Evolutionary conservation across 2,888 invertebrate species (phyloP), one percentile per base, ranked within the genome.

Genomic region (Imbricaverruca yamaguchii): DNA sequence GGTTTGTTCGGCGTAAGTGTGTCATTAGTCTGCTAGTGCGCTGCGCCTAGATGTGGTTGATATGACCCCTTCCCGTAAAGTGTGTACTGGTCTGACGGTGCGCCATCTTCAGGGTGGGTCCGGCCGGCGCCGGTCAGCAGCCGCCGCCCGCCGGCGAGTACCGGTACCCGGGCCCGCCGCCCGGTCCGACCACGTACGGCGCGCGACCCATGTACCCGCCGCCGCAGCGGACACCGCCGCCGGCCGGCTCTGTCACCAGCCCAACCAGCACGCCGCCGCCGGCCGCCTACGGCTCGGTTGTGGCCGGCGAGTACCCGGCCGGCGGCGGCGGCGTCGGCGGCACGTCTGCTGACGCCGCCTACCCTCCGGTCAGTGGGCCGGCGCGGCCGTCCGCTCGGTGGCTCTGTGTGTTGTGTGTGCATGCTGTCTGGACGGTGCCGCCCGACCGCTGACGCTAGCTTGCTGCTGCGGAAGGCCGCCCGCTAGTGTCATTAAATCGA

Each of bases 131-230:
- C 39, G 39, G 9, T 55, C 18, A 21, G 18, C 53, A 6, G 74
- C 53, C 74, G 74, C 74, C 69, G 39, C 53, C 74, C 3, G 53
- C 21, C 18, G 21, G 53, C 21, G 74, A 74, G 74, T 74, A 74
- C 74, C 74, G 74, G 21, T 74, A 74, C 74, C 74, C 74, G 53
- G 74, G 74, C 1, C 74, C 74, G 53, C 74, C 74, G 18, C 74
- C 74, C 7, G 74, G 74, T 1, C 74, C 74, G 53, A 74, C 74
- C 74, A 74, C 74, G 21, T 74, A 74, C 74, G 74, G 74, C 74
- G 74, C 74, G 53, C 74, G 74, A 21, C 74, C 53, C 21, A 53
- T 55, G 74, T 74, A 74, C 74, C 74, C 74, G 74, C 55, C 74
- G 55, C 53, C 74, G 18, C 74, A 53, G 74, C 74, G 74, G 21